Evolutionary conservation across 2,113 vertebrate genomes (phyloP).

Genomic region (Oreotrochilus melanogaster): DNA sequence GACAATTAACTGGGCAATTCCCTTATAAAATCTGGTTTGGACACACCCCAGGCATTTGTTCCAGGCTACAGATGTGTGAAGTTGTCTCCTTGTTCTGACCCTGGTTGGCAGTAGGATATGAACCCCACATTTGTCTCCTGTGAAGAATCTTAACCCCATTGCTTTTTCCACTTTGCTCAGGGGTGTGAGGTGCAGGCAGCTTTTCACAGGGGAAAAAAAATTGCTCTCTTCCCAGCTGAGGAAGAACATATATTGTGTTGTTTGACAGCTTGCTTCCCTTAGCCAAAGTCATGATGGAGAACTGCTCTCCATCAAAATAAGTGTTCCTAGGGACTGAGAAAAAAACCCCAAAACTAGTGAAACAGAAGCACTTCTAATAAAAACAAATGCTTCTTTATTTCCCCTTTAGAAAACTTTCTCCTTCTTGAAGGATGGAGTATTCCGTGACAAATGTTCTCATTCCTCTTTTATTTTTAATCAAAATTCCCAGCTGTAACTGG

Average conservation of each 20-base stretch:
- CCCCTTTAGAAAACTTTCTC: neutral
- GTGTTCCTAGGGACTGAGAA: neutral
- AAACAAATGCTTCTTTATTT: conserved; percentile 22
- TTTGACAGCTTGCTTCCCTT: neutral
- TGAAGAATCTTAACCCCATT: neutral
- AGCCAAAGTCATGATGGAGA: neutral
- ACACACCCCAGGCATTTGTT: neutral
- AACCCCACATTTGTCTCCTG: fast-evolving
- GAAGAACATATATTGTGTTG: neutral
- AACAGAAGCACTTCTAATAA: conserved; percentile 34
- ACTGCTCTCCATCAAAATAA: neutral
- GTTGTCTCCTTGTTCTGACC: neutral
- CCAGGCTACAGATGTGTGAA: neutral
- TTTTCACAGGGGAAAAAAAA: neutral
- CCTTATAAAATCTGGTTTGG: neutral
- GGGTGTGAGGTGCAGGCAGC: neutral
- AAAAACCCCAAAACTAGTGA: neutral
- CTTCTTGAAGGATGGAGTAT: conserved; percentile 2
- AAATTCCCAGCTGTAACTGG: conserved; percentile 20
- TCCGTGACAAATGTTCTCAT: conserved; percentile 30
- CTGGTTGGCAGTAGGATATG: neutral
- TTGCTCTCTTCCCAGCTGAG: neutral
- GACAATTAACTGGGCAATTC: neutral
- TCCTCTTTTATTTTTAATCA: conserved; percentile 52
- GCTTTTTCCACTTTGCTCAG: neutral